Conservation (phyloP, 2,888 invertebrate genomes). For the Lepidochitona cinerea region DNA sequence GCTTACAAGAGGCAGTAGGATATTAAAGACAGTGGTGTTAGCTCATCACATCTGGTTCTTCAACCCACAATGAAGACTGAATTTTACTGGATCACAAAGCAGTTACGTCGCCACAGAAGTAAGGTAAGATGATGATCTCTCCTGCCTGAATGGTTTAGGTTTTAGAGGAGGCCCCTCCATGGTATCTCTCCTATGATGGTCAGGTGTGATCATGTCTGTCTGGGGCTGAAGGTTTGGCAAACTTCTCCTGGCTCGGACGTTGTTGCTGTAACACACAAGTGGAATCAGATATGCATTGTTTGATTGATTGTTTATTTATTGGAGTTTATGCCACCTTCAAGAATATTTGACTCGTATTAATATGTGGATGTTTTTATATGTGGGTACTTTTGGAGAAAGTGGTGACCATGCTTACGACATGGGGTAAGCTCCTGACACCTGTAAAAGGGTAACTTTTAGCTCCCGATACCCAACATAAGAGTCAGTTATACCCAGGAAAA, state of each 20-base stretch:
- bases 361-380: too few relatives aligned
- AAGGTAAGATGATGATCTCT: background rate
- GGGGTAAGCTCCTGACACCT: too few relatives aligned
- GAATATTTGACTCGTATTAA: background rate
- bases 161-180: background rate
- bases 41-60: too few relatives aligned
- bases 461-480: too few relatives aligned
- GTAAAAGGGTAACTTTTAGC: too few relatives aligned
- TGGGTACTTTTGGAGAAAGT: too few relatives aligned
- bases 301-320: background rate
- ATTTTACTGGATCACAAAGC: background rate
- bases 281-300: background rate
- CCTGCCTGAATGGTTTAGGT: background rate
- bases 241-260: background rate
- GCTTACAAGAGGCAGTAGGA: too few relatives aligned
- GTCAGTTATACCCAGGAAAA: too few relatives aligned
- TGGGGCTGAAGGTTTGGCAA: background rate
- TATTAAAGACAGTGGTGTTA: background rate
- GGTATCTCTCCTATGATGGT: background rate
- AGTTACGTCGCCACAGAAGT: background rate
- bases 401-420: too few relatives aligned
- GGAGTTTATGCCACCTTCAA: background rate
- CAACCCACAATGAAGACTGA: too few relatives aligned
- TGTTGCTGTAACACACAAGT: background rate
- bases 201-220: background rate